Evolutionary conservation across 2,888 invertebrate species (phyloP), one percentile per base, ranked within the genome.

Genomic region (Microchrysa polita): DNA sequence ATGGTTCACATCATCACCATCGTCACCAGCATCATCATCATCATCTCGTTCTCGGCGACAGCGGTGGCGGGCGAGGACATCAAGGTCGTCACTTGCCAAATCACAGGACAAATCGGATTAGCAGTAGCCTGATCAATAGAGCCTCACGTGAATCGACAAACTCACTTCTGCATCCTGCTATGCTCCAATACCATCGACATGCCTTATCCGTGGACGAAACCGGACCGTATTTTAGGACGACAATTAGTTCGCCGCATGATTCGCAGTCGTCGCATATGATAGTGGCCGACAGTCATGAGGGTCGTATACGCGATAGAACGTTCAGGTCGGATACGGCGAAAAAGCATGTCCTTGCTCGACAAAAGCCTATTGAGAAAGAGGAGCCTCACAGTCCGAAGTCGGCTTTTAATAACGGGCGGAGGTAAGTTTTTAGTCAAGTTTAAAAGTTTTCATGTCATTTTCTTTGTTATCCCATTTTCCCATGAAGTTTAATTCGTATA

Each of bases 161-260:
- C 0, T 76, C 81, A 2, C 82, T 90, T 53, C 83, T 91, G 23
- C 90, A 90, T 81, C 90, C 91, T 0, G 87, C 88, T 22, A 83
- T 89, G 42, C 87, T 93, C 65, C 91, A 92, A 73, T 81, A 81
- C 34, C 82, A 83, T 74, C 89, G 94, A 82, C 93, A 94, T 84
- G 93, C 94, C 22, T 86, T 94, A 75, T 93, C 93, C 73, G 93
- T 94, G 74, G 94, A 94, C 82, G 93, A 93, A 83, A 90, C 91
- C 1, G 87, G 88, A 80, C 40, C 87, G 84, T 75, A 86, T 84
- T 65, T 60, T 22, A 20, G 53, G 40, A 20, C 74, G 40, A 52
- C 57, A 22, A 59, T 72, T 2, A 7, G 27, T 34, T 75, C 75
- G 23, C 55, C 76, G 2, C 73, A 77, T 42, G 77, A 75, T 10